A percentile compares a stretch with the other conserved stretches of the same genome.
These are phyloP conservation scores for Habrosyne pyritoides DNA, from an alignment of 2,888 invertebrate genomes.

Conservation along the genomic window DNA sequence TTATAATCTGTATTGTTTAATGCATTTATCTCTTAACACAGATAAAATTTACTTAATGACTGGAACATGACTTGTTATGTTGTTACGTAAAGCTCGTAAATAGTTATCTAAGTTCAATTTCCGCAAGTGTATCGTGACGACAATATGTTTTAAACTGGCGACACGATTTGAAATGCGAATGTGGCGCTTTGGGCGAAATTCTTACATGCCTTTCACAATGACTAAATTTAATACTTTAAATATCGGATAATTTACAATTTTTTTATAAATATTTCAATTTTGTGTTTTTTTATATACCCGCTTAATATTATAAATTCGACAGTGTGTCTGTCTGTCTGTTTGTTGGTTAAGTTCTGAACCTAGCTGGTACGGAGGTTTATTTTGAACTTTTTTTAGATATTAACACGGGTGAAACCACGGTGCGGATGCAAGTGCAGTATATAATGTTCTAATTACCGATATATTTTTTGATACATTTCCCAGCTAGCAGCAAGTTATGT, in stretches of 20 bases:
- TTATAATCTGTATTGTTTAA: not conserved
- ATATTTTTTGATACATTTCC: not conserved
- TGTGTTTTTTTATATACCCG: too few relatives aligned
- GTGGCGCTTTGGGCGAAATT: not conserved
- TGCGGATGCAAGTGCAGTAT: too few relatives aligned
- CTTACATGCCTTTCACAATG: constrained; percentile 33
- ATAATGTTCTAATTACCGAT: not conserved
- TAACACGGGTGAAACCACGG: too few relatives aligned
- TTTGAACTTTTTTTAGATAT: too few relatives aligned
- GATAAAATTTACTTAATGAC: not conserved
- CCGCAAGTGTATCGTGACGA: constrained; percentile 15
- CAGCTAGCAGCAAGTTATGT: not conserved
- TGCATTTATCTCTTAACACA: not conserved
- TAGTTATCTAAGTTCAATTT: not conserved
- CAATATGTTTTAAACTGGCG: not conserved
- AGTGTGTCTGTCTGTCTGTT: too few relatives aligned
- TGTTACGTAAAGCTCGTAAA: constrained; percentile 2
- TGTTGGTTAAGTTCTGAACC: too few relatives aligned
- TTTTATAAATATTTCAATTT: not conserved
- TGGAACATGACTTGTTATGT: constrained; percentile 2
- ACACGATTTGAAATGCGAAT: not conserved
- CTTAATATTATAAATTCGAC: too few relatives aligned
- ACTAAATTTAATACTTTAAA: constrained; percentile 17
- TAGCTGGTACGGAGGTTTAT: too few relatives aligned
- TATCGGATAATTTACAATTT: constrained; percentile 17